Percentiles rank a stretch among this genome's conserved stretches.
These are phyloP conservation scores for Neelides folsomi DNA, from an alignment of 2,888 invertebrate species.

Conservation along the genomic window DNA sequence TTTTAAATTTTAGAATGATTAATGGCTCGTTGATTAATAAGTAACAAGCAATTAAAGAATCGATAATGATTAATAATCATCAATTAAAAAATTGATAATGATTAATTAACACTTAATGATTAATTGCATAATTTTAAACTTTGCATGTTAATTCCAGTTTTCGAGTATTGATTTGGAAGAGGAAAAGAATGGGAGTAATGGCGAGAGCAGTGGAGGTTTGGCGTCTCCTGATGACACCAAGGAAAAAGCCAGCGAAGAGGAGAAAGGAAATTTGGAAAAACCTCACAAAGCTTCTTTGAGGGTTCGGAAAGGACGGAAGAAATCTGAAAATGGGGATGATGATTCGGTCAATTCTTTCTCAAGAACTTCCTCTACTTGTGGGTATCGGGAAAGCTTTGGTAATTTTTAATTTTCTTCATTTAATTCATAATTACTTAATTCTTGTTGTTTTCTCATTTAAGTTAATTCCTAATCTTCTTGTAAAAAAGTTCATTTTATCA, in stretches of 20 bases:
- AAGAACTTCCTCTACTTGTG: slow-evolving; percentile 74
- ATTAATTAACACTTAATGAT: no score
- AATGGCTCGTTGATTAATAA: no score
- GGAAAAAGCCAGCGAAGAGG: slow-evolving; percentile 10
- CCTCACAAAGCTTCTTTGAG: slow-evolving; percentile 21
- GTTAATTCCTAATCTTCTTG: no score
- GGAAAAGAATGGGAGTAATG: slow-evolving; percentile 33
- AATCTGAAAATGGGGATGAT: slow-evolving; percentile 31
- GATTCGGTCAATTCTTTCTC: slow-evolving; percentile 50
- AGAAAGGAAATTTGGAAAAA: neutral
- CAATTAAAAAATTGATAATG: no score
- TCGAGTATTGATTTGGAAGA: slow-evolving; percentile 43
- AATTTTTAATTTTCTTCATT: neutral
- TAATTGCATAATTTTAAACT: no score
- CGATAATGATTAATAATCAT: no score
- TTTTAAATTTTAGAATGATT: no score
- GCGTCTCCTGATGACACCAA: slow-evolving; percentile 1
- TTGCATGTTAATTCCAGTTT: slow-evolving; percentile 35
- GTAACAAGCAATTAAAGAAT: no score
- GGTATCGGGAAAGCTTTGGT: slow-evolving; percentile 58
- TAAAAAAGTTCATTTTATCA: no score
- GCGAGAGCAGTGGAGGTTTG: no score
- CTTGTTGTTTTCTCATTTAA: no score
- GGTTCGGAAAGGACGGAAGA: slow-evolving; percentile 27
- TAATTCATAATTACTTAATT: slow-evolving; percentile 2